These are phyloP conservation scores for Trichacis sp. DNA, from an alignment of 2,888 invertebrate genomes.

Conservation along the genomic window DNA sequence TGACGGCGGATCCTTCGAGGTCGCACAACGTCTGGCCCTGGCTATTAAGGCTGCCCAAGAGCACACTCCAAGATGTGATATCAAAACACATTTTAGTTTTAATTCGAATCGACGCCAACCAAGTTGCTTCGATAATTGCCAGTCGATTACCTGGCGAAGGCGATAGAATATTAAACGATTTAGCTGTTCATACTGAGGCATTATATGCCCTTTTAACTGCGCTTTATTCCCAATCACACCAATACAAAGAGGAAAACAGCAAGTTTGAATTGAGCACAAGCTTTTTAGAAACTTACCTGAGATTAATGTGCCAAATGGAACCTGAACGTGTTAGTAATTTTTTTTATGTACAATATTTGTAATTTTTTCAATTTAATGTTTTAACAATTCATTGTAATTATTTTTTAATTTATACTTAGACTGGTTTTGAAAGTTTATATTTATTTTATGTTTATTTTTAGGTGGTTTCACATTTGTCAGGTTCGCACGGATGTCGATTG, in stretches of 20 bases:
- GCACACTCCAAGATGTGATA: constrained; percentile 53
- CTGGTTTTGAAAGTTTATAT: no score
- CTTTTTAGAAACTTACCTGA: constrained; percentile 61
- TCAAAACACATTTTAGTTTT: constrained; percentile 50
- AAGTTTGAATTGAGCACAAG: constrained; percentile 59
- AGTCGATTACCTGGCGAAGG: constrained; percentile 61
- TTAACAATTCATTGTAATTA: background rate
- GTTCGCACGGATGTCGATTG: constrained; percentile 71
- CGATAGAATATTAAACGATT: constrained; percentile 57
- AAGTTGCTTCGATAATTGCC: constrained; percentile 55
- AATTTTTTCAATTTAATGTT: constrained; percentile 10
- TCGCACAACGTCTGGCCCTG: constrained; percentile 62
- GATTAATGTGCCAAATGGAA: constrained; percentile 64
- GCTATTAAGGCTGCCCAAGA: constrained; percentile 56
- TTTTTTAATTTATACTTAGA: no score
- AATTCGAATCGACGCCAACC: constrained; percentile 54
- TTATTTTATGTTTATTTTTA: constrained; percentile 22
- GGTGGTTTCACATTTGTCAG: constrained; percentile 61
- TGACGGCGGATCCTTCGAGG: constrained; percentile 56
- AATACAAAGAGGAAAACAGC: constrained; percentile 55
- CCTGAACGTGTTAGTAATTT: constrained; percentile 54
- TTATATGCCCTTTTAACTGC: constrained; percentile 58
- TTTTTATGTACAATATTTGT: background rate
- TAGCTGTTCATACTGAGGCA: constrained; percentile 55
- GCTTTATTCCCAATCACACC: constrained; percentile 54